A percentile compares a stretch with the other conserved stretches of the same genome.
Evolutionary conservation across 2,113 vertebrate species (phyloP).

Genomic region (Tetrax tetrax): DNA sequence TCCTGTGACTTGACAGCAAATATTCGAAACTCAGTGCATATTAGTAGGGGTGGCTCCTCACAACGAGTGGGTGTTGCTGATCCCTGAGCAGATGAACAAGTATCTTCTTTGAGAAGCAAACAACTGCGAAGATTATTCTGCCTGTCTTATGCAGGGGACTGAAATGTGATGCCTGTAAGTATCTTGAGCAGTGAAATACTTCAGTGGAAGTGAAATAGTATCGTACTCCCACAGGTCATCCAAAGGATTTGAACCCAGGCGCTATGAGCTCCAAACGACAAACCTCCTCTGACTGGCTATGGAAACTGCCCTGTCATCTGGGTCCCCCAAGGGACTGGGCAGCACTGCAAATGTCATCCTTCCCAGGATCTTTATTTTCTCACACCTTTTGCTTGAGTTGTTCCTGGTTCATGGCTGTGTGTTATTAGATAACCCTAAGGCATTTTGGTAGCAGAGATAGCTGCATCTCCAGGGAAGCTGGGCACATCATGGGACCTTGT

Average conservation of each 20-base stretch:
- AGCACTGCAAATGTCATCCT: neutral
- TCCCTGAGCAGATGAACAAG: neutral
- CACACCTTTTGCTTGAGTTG: neutral
- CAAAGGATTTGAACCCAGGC: neutral
- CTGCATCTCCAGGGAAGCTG: neutral
- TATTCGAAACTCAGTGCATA: neutral
- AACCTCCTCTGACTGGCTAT: neutral
- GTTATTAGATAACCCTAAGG: neutral
- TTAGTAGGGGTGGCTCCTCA: neutral
- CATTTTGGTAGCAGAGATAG: neutral
- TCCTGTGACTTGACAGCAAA: neutral
- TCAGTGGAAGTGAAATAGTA: neutral
- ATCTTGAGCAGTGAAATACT: neutral
- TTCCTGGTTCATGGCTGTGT: neutral
- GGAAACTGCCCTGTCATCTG: neutral
- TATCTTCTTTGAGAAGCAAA: neutral
- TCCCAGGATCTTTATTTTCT: neutral
- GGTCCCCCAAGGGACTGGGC: neutral
- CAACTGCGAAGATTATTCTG: neutral
- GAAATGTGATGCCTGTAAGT: neutral
- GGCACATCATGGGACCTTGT: neutral
- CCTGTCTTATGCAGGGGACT: neutral
- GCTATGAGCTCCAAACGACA: neutral
- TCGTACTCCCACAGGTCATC: neutral
- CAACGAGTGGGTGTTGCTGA: neutral